Percentiles rank a stretch among this genome's conserved stretches.
Evolutionary conservation across 2,888 invertebrate genomes (phyloP).

Genomic region (Brachycybe producta): DNA sequence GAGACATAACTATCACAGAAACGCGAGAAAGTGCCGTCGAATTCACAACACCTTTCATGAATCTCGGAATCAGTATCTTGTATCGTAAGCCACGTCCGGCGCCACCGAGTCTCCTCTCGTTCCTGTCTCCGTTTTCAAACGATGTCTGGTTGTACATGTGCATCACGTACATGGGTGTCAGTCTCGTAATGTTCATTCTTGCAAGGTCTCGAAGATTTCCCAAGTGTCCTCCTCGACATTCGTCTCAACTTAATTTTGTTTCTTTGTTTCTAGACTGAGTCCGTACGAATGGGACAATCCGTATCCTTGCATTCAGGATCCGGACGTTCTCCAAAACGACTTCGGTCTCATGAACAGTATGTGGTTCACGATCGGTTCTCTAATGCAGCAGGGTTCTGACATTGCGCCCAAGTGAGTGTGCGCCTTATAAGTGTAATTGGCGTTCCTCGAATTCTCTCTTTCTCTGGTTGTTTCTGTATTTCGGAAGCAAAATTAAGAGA

Average conservation of each 20-base stretch:
- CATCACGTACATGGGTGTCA: conserved; percentile 85
- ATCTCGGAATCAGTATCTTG: conserved; percentile 87
- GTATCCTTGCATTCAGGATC: conserved; percentile 72
- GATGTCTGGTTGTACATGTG: conserved; percentile 98
- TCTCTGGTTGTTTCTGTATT: neutral
- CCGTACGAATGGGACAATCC: conserved; percentile 81
- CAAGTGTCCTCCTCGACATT: too few relatives aligned
- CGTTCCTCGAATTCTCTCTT: neutral
- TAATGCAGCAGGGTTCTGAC: conserved; percentile 41
- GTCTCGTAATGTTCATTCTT: conserved; percentile 77
- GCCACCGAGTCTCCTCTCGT: conserved; percentile 78
- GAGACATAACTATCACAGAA: conserved; percentile 93
- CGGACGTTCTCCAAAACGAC: conserved; percentile 28
- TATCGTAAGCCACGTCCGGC: conserved; percentile 87
- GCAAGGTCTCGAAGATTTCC: conserved; percentile 65
- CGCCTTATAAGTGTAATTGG: neutral
- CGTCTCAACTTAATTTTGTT: too few relatives aligned
- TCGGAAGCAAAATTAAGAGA: too few relatives aligned
- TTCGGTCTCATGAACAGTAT: conserved; percentile 21
- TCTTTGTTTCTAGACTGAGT: conserved; percentile 1
- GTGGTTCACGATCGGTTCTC: conserved; percentile 28
- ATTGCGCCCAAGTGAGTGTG: conserved; percentile 25
- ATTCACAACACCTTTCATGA: conserved; percentile 99
- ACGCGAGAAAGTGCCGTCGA: conserved; percentile 86
- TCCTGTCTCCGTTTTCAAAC: conserved; percentile 80